phyloP scores from a whole-genome alignment of 1,140 invertebrate species.

The Tyrophagus putrescentiae region DNA sequence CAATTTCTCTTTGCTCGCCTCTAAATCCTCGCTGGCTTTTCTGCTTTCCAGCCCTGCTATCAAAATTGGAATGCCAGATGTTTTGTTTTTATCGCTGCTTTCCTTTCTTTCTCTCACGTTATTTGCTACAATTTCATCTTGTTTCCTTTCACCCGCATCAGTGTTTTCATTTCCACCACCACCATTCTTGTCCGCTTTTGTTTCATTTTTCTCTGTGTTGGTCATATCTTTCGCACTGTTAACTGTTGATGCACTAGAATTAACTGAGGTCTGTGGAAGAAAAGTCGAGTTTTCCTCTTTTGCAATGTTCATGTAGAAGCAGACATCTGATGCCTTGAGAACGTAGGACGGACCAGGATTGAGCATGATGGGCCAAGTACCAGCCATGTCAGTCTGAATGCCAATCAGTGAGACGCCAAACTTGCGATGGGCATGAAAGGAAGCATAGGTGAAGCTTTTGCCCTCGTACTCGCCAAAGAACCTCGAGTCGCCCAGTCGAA shows the following conservation, averaged over 20 bases:
- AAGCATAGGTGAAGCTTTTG: constrained; percentile 95
- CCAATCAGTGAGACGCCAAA: constrained; percentile 91
- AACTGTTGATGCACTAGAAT: no score
- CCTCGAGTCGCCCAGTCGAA: constrained; percentile 76
- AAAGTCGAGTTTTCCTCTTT: constrained; percentile 94
- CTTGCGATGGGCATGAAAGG: constrained; percentile 95
- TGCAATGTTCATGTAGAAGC: constrained; percentile 96
- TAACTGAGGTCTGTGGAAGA: constrained; percentile 37
- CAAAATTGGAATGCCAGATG: background rate
- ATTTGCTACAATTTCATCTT: background rate
- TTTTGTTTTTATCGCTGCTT: background rate
- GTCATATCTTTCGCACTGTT: no score
- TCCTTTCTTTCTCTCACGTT: background rate
- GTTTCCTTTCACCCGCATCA: background rate
- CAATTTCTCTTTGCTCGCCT: no score
- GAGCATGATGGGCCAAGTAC: constrained; percentile 66
- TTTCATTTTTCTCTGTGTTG: no score
- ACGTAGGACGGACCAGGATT: constrained; percentile 87
- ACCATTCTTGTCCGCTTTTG: background rate
- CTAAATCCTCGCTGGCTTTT: no score
- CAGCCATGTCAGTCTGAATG: constrained; percentile 76
- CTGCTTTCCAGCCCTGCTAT: no score
- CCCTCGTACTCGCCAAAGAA: constrained; percentile 97
- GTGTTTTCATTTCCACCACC: background rate
- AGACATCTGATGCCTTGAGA: constrained; percentile 77